Conservation (phyloP, 2,113 vertebrate species). For the Garra rufa region DNA sequence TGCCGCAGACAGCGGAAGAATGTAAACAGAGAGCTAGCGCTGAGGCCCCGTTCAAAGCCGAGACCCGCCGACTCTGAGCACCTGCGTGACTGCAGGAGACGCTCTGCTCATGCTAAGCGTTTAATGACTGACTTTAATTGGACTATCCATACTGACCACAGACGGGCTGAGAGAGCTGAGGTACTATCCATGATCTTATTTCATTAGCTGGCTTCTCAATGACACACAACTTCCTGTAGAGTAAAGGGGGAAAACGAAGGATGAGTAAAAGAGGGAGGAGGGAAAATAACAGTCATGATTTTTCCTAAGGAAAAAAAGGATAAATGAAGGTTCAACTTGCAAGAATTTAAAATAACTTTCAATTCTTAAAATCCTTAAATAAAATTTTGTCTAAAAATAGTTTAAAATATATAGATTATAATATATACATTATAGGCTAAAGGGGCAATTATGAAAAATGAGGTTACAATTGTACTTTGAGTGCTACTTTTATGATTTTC, state of each 20-base stretch:
- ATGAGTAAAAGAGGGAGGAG: neutral
- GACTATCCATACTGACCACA: slow-evolving; percentile 38
- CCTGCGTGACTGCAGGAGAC: slow-evolving; percentile 46
- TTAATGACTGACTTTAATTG: slow-evolving; percentile 52
- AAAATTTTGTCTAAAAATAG: too few relatives aligned
- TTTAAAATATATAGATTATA: too few relatives aligned
- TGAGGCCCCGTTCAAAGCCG: slow-evolving; percentile 32
- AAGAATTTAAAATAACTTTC: too few relatives aligned
- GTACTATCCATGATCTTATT: slow-evolving; percentile 12
- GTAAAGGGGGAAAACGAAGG: neutral
- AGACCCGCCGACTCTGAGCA: slow-evolving; percentile 31
- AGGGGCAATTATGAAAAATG: too few relatives aligned
- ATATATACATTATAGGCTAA: too few relatives aligned
- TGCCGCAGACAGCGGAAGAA: slow-evolving; percentile 50
- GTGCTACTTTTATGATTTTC: too few relatives aligned
- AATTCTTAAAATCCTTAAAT: too few relatives aligned
- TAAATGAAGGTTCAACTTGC: neutral
- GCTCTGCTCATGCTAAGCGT: slow-evolving; percentile 43
- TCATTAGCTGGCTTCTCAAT: slow-evolving; percentile 41
- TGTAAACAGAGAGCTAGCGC: slow-evolving; percentile 57
- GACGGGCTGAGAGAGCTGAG: slow-evolving; percentile 36
- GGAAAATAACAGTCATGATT: neutral
- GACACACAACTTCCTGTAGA: slow-evolving; percentile 36
- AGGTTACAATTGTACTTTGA: too few relatives aligned
- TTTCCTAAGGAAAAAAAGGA: neutral